Evolutionary conservation across 2,888 invertebrate species (phyloP).

Genomic region (Scrobipalpa atriplicella): DNA sequence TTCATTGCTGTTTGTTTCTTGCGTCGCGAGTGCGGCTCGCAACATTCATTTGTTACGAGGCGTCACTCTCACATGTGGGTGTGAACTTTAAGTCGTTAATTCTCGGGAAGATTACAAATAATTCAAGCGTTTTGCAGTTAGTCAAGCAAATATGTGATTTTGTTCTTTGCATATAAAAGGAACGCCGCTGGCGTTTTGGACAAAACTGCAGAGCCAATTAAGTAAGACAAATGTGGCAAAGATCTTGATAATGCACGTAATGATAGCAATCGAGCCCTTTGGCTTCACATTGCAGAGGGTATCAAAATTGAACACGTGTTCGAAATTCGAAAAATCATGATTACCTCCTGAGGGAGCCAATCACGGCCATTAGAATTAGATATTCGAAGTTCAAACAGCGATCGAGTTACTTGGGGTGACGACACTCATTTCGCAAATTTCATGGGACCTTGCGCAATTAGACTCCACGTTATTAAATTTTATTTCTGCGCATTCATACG

Average conservation of each 20-base stretch:
- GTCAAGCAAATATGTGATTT: conserved; percentile 15
- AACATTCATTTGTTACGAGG: conserved; percentile 50
- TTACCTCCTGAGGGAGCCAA: conserved; percentile 81
- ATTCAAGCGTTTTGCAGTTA: conserved; percentile 17
- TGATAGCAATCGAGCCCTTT: conserved; percentile 38
- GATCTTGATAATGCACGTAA: conserved; percentile 45
- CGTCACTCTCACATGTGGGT: conserved; percentile 50
- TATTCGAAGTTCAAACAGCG: conserved; percentile 74
- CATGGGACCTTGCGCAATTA: conserved; percentile 44
- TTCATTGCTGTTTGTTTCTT: conserved; percentile 51
- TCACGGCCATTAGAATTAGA: conserved; percentile 80
- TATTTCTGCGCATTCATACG: conserved; percentile 26
- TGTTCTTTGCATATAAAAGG: conserved; percentile 5
- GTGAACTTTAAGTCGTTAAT: conserved; percentile 37
- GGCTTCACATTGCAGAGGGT: conserved; percentile 74
- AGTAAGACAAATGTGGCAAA: conserved; percentile 35
- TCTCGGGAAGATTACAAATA: conserved; percentile 25
- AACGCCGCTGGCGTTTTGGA: conserved; percentile 4
- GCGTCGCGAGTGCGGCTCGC: conserved; percentile 33
- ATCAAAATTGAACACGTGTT: conserved; percentile 78
- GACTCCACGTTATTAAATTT: conserved; percentile 32
- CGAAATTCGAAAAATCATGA: conserved; percentile 77
- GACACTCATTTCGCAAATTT: conserved; percentile 44
- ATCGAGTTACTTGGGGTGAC: conserved; percentile 74
- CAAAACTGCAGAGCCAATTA: conserved; percentile 17